Percentiles rank a stretch among this genome's conserved stretches.
These are phyloP conservation scores for Cristatella mucedo DNA, from an alignment of 2,888 invertebrate genomes.

Conservation along the genomic window DNA sequence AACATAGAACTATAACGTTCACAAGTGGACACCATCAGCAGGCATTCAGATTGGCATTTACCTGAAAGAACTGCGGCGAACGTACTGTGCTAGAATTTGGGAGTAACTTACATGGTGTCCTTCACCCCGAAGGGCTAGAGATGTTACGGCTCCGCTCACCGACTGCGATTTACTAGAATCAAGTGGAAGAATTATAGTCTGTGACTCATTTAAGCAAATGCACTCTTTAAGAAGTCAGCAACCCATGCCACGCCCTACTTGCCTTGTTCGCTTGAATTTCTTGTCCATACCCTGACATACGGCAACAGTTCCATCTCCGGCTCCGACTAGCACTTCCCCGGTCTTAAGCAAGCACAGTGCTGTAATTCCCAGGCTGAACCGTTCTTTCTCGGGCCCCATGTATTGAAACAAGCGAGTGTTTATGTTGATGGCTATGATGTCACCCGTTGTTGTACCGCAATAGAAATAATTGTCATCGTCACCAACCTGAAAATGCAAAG, in stretches of 20 bases:
- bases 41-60: background rate
- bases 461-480: slow-evolving; percentile 56
- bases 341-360: slow-evolving; percentile 29
- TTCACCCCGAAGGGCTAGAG: slow-evolving; percentile 44
- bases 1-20: slow-evolving; percentile 49
- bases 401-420: slow-evolving; percentile 20
- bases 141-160: slow-evolving; percentile 51
- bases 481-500: slow-evolving; percentile 42
- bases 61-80: background rate
- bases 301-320: slow-evolving; percentile 61
- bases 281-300: slow-evolving; percentile 25
- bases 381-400: slow-evolving; percentile 22
- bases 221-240: no score
- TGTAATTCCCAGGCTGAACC: slow-evolving; percentile 33
- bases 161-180: slow-evolving; percentile 19
- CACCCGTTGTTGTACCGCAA: slow-evolving; percentile 71
- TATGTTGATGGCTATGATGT: slow-evolving; percentile 43
- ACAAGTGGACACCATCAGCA: background rate
- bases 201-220: no score
- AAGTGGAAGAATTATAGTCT: no score
- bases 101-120: slow-evolving; percentile 37
- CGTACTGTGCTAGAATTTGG: background rate
- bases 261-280: slow-evolving; percentile 14
- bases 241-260: no score
- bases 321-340: slow-evolving; percentile 50